Evolutionary conservation across 2,888 invertebrate genomes (phyloP).

Genomic region (Holacanthella duospinosa): DNA sequence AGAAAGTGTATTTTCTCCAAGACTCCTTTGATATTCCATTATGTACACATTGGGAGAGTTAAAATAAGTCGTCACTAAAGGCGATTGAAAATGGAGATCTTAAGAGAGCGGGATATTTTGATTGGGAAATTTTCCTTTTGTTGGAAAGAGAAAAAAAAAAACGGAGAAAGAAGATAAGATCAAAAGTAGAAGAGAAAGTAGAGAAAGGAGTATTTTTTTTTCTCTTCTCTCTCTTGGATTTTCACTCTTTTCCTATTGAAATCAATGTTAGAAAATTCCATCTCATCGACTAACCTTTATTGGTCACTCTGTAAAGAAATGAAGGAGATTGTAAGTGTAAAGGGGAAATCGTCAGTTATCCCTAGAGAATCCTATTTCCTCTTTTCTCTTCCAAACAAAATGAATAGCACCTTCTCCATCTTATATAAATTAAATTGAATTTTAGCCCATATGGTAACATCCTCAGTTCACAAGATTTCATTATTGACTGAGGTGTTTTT

Average conservation of each 20-base stretch:
- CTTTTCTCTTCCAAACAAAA: slow-evolving; percentile 26
- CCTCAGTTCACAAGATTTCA: not conserved
- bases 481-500: not conserved
- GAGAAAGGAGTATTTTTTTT: slow-evolving; percentile 11
- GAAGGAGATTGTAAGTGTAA: slow-evolving; percentile 11
- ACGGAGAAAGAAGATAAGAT: slow-evolving; percentile 14
- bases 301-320: slow-evolving; percentile 23
- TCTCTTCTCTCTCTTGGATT: not conserved
- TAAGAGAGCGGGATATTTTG: slow-evolving; percentile 15
- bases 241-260: slow-evolving; percentile 11
- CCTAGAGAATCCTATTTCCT: slow-evolving; percentile 21
- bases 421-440: slow-evolving; percentile 39
- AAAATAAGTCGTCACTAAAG: slow-evolving; percentile 5
- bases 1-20: not conserved
- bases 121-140: slow-evolving; percentile 14
- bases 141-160: not conserved
- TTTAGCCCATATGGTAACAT: slow-evolving; percentile 27
- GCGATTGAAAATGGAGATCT: slow-evolving; percentile 22
- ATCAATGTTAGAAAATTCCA: slow-evolving; percentile 29
- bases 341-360: slow-evolving; percentile 37
- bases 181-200: slow-evolving; percentile 15
- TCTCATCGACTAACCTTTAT: slow-evolving; percentile 32
- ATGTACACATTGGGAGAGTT: not conserved
- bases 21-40: not conserved
- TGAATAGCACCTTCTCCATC: slow-evolving; percentile 38